Evolutionary conservation across 2,113 vertebrate species (phyloP).

Genomic region (Crotalus helleri): DNA sequence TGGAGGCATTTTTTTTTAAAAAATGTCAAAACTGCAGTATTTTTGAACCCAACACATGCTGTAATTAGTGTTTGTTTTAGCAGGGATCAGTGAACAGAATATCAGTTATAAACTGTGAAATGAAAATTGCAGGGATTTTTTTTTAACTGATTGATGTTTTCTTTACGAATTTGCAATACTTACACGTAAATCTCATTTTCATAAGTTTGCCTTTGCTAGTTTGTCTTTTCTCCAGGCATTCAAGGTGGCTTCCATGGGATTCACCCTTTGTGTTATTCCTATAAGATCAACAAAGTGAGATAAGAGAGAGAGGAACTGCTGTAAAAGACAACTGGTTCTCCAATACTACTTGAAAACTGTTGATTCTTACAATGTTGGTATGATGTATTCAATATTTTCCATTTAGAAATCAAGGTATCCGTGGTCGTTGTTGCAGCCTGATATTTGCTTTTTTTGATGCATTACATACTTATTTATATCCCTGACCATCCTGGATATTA

Average conservation of each 20-base stretch:
- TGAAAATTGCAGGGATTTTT: slow-evolving; percentile 46
- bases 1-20: slow-evolving; percentile 54
- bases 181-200: slow-evolving; percentile 40
- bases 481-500: not conserved
- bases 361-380: not conserved
- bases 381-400: not conserved
- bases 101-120: slow-evolving; percentile 58
- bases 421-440: not conserved
- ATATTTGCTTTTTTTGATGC: not conserved
- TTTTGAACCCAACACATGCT: slow-evolving; percentile 52
- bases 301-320: not conserved
- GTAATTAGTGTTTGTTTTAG: slow-evolving; percentile 63
- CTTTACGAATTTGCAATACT: slow-evolving; percentile 1
- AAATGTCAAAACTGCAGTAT: slow-evolving; percentile 51
- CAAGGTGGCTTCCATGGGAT: not conserved
- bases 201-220: not conserved
- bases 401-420: not conserved
- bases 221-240: not conserved
- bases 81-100: slow-evolving; percentile 54
- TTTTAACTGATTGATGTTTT: slow-evolving; percentile 48
- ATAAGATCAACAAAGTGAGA: not conserved
- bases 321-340: not conserved
- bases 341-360: not conserved
- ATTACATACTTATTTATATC: not conserved
- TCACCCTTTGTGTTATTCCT: not conserved